Evolutionary conservation across 2,113 vertebrate species (phyloP).

Genomic region (Psophia crepitans): DNA sequence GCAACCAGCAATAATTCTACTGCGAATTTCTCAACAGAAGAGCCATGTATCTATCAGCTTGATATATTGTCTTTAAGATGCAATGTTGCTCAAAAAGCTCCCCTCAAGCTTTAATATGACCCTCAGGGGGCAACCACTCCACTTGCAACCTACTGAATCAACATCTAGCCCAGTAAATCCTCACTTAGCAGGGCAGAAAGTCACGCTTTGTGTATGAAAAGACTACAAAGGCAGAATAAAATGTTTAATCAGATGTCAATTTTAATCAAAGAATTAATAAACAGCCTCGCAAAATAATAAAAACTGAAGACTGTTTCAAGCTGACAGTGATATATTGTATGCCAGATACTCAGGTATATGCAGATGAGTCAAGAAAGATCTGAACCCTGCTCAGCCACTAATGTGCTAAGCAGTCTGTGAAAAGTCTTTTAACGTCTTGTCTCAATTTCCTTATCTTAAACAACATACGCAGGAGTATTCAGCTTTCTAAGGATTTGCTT

Average conservation of each 20-base stretch:
- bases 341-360: neutral
- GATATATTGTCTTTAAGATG: constrained; percentile 74
- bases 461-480: neutral
- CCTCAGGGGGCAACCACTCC: constrained; percentile 72
- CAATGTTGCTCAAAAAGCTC: constrained; percentile 71
- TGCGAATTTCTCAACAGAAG: constrained; percentile 59
- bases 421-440: neutral
- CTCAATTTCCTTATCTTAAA: neutral
- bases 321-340: neutral
- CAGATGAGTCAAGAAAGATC: neutral
- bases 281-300: neutral
- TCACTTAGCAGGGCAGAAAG: constrained; percentile 60
- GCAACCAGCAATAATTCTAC: constrained; percentile 69
- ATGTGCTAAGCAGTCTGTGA: neutral
- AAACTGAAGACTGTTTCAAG: neutral
- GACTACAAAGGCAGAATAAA: constrained; percentile 32
- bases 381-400: neutral
- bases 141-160: constrained; percentile 78
- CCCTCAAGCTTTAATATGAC: constrained; percentile 74
- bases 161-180: constrained; percentile 74
- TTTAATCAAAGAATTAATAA: constrained; percentile 30
- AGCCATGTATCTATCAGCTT: constrained; percentile 71
- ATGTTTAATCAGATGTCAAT: constrained; percentile 20
- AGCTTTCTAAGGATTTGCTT: neutral
- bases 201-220: constrained; percentile 18